phyloP scores from a whole-genome alignment of 2,113 vertebrate species.

The Cyprinodon tularosa region DNA sequence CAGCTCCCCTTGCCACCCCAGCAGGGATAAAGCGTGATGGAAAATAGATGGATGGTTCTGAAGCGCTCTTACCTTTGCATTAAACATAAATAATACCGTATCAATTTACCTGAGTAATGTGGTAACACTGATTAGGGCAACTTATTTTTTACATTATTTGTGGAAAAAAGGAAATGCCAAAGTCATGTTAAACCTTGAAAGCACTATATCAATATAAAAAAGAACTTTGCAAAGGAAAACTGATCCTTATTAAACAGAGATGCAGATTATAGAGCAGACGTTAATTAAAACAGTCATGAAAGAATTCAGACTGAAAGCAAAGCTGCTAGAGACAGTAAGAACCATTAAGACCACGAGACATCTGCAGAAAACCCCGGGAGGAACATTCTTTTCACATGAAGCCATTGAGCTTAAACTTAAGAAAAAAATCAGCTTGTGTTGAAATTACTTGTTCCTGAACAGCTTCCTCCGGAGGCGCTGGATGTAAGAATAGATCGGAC shows the following conservation, averaged over 20 bases:
- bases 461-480: conserved; percentile 15
- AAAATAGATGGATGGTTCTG: not conserved
- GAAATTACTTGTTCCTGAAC: conserved; percentile 48
- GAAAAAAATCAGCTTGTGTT: conserved; percentile 27
- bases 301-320: conserved; percentile 13
- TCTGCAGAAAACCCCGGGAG: conserved; percentile 11
- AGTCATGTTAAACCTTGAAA: not conserved
- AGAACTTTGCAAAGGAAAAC: not conserved
- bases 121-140: conserved; percentile 15
- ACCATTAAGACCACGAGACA: conserved; percentile 15
- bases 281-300: conserved; percentile 16
- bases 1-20: no score
- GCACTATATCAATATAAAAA: not conserved
- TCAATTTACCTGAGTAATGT: conserved; percentile 34
- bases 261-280: conserved; percentile 2
- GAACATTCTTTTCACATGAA: conserved; percentile 70
- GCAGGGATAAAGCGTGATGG: no score
- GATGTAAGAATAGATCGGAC: conserved; percentile 36
- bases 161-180: not conserved
- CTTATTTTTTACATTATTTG: conserved; percentile 1
- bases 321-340: conserved; percentile 1
- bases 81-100: not conserved
- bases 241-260: not conserved
- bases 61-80: not conserved
- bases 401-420: conserved; percentile 44